Evolutionary conservation across 53 echinoderm and acorn worm species (phyloP), one percentile per base, ranked within the genome.

Genomic region (Glandiceps talaboti): DNA sequence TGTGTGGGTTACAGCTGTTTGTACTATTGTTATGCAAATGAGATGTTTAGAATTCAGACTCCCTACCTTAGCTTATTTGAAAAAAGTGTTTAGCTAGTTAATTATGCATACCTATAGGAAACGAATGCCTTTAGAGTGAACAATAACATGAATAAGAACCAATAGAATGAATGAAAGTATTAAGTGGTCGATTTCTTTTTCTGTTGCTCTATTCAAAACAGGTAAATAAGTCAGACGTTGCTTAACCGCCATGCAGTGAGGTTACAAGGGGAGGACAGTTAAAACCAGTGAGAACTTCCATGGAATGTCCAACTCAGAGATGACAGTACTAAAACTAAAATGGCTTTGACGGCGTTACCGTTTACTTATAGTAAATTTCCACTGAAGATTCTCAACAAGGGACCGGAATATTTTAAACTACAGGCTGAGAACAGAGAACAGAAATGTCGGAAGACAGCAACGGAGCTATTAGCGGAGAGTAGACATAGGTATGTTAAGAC

Each of bases 341-440:
- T 86, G 86, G 86, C 86, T 74, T 73, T 84, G 26, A 79, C 87
- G 25, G 79, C 84, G 1, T 28, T 80, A 29, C 81, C 77, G 1
- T 84, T 79, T 26, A 33, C 84, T 14, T 33, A 30, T 33, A 82
- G 74, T 12, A 91, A 81, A 25, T 80, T 85, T 30, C 91, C 91
- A 28, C 81, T 94, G 25, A 82, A 87, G 27, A 83, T 84, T 28
- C 81, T 94, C 33, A 94, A 91, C 86, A 89, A 88, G 31, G 91
- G 91, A 32, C 91, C 91, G 33, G 84, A 86, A 33, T 91, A 33
- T 81, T 85, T 89, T 80, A 28, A 90, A 76, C 82, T 85, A 29
- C 73, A 85, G 73, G n/a, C 91, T 27, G 26, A 33, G 14, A 73
- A 80, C 33, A 77, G 86, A 27, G 88, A 88, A 75, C 87, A 82